These are phyloP conservation scores for Chymomyza caudatula DNA, from an alignment of 2,888 invertebrate genomes.

Conservation along the genomic window DNA sequence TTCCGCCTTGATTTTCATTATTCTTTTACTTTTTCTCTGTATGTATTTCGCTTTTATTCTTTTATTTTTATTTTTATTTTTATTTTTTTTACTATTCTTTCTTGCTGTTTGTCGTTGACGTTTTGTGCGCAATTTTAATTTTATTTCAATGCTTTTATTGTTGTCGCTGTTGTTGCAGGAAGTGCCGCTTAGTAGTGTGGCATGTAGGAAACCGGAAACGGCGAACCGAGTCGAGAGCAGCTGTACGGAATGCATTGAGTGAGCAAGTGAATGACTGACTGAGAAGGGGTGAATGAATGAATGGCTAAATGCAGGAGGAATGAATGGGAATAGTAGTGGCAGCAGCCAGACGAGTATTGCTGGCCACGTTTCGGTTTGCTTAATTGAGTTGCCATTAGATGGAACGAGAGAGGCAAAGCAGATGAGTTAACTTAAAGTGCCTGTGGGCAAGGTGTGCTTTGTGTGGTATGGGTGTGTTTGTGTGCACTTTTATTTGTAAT, in stretches of 20 bases:
- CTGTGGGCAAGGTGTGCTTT: background rate
- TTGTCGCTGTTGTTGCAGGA: conserved; percentile 36
- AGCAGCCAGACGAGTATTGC: conserved; percentile 25
- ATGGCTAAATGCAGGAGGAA: conserved; percentile 1
- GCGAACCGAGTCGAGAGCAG: conserved; percentile 24
- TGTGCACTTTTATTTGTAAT: conserved; percentile 32
- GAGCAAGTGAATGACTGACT: conserved; percentile 34
- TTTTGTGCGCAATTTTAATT: conserved; percentile 55
- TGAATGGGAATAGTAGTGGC: conserved; percentile 43
- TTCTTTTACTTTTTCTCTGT: background rate
- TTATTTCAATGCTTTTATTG: conserved; percentile 54
- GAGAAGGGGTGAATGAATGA: conserved; percentile 2
- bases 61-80: background rate
- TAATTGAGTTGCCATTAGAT: conserved; percentile 69
- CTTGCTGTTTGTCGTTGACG: conserved; percentile 35
- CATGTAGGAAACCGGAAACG: conserved; percentile 65
- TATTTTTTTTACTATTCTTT: background rate
- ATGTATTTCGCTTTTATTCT: background rate
- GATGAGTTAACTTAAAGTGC: conserved; percentile 4
- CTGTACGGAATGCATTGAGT: background rate
- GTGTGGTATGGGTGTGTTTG: background rate
- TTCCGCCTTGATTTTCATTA: conserved; percentile 39
- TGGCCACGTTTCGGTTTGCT: conserved; percentile 57
- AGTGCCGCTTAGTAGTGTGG: conserved; percentile 46
- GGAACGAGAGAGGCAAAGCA: conserved; percentile 18